Conservation (phyloP, 1,140 invertebrate genomes). For the Ptiloglossa arizonensis region DNA sequence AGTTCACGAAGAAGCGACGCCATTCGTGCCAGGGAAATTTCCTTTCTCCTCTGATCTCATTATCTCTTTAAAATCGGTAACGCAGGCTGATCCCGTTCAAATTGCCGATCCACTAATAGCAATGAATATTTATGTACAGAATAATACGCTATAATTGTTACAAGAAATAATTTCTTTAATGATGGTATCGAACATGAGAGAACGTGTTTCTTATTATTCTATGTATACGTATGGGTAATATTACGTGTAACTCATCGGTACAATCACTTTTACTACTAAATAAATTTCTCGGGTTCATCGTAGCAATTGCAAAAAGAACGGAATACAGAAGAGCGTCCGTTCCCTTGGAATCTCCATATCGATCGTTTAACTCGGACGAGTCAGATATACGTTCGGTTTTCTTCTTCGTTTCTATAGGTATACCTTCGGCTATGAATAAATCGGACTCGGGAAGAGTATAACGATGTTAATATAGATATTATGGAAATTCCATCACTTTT, state of each 20-base stretch:
- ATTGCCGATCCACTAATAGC: not conserved
- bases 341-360: not conserved
- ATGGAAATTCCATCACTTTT: not conserved
- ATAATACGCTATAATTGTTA: not conserved
- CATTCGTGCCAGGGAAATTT: conserved; percentile 49
- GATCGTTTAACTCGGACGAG: no score
- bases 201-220: no score
- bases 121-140: not conserved
- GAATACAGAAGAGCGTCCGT: not conserved
- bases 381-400: no score
- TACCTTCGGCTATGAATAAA: not conserved
- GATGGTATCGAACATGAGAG: not conserved
- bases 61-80: not conserved
- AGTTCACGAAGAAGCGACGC: conserved; percentile 18
- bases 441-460: no score
- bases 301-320: no score
- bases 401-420: not conserved
- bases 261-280: no score
- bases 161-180: not conserved
- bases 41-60: conserved; percentile 54
- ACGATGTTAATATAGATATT: not conserved
- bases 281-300: no score
- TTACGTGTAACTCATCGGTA: no score
- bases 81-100: not conserved
- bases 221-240: no score